These are phyloP conservation scores for Clarias pachynema DNA, from an alignment of 2,797 vertebrate genomes.

Conservation along the genomic window DNA sequence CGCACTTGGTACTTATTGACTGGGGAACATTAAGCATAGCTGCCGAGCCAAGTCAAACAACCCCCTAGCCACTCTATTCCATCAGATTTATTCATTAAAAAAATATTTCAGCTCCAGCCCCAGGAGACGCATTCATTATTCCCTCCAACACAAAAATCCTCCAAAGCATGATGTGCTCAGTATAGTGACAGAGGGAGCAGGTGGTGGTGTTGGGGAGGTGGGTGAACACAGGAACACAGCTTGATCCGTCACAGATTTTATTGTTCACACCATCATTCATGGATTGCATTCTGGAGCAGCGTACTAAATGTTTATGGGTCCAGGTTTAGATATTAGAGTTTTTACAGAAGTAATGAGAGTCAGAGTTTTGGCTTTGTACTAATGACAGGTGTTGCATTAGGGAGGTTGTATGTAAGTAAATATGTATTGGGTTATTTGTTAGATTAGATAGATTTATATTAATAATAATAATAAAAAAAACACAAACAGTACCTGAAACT, in stretches of 20 bases:
- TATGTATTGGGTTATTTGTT: not conserved
- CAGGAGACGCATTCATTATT: constrained; percentile 69
- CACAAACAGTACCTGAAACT: not conserved
- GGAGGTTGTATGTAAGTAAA: not conserved
- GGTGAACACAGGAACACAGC: constrained; percentile 8
- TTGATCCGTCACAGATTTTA: constrained; percentile 5
- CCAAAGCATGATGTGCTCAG: constrained; percentile 29
- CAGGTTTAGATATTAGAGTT: not conserved
- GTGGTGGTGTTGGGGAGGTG: not conserved
- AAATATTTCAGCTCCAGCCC: constrained; percentile 69
- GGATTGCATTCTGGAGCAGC: not conserved
- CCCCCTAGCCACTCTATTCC: constrained; percentile 65
- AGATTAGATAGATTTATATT: not conserved
- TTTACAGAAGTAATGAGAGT: not conserved
- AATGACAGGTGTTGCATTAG: not conserved
- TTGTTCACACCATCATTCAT: not conserved
- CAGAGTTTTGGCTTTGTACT: not conserved
- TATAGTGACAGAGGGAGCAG: constrained; percentile 31
- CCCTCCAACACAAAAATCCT: constrained; percentile 55
- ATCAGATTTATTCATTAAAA: constrained; percentile 73
- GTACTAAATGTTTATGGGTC: not conserved
- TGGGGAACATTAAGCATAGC: constrained; percentile 22
- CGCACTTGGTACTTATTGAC: constrained; percentile 44
- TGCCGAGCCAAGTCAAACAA: constrained; percentile 50
- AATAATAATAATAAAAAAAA: not conserved